Percentiles rank a stretch among this genome's conserved stretches.
Evolutionary conservation across 1,140 invertebrate genomes (phyloP).

Genomic region (Euwallacea similis): DNA sequence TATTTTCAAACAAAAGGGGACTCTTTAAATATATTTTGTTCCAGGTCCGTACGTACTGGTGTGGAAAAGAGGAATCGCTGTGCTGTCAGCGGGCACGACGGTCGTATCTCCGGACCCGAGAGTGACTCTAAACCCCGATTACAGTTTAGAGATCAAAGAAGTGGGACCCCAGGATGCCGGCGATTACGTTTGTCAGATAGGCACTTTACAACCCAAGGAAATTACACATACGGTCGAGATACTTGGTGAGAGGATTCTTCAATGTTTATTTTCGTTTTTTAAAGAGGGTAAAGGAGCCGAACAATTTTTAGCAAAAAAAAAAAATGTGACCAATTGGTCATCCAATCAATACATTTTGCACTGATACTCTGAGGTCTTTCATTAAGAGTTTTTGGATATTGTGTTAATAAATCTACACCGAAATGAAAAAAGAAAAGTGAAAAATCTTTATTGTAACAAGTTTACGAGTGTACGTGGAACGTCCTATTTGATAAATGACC

Average conservation of each 20-base stretch:
- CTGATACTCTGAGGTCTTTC: no score
- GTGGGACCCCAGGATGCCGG: slow-evolving; percentile 61
- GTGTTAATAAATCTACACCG: no score
- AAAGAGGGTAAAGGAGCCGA: no score
- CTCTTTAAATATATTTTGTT: slow-evolving; percentile 37
- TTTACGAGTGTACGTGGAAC: no score
- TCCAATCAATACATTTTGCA: no score
- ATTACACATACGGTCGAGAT: slow-evolving; percentile 64
- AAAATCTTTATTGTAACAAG: no score
- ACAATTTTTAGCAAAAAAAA: no score
- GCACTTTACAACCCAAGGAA: slow-evolving; percentile 60
- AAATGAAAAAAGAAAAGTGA: no score
- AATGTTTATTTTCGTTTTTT: no score
- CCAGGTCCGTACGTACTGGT: slow-evolving; percentile 59
- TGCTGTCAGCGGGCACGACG: slow-evolving; percentile 60
- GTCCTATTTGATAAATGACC: no score
- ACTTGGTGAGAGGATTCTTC: slow-evolving; percentile 56
- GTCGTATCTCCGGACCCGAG: slow-evolving; percentile 63
- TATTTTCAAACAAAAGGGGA: neutral
- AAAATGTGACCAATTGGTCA: no score
- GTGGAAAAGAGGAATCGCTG: slow-evolving; percentile 62
- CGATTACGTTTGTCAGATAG: slow-evolving; percentile 65
- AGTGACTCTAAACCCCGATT: slow-evolving; percentile 58
- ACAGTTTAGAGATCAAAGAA: slow-evolving; percentile 61
- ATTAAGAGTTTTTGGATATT: no score